Evolutionary conservation across 2,888 invertebrate genomes (phyloP), one percentile per base, ranked within the genome.

Genomic region (Lutraria lutraria): DNA sequence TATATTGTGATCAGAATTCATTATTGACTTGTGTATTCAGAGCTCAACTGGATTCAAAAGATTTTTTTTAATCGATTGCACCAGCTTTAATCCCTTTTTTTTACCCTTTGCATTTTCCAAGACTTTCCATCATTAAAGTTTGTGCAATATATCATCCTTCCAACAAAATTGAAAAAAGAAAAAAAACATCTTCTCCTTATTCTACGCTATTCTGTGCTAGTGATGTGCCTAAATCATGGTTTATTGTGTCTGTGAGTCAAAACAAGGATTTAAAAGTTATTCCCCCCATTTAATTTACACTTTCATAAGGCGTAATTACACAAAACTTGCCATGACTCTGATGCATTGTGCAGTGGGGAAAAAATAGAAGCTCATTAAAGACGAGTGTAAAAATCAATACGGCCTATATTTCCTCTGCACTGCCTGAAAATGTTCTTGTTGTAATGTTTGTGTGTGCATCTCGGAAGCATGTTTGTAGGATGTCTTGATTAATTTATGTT

Each of bases 241-340:
- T 85, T 79, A 80, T 79, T 52, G 79, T 76, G 29, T 52, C 25
- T 25, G 56, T 85, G 79, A 79, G 72, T 79, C 79, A 31, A 85
- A 72, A 85, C 54, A 85, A 85, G 76, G 60, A 80, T 56, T 85
- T 43, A n/a, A 21, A 56, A 79, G 79, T 19, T 85, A 21, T 79
- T 85, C 60, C 60, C 60, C 85, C 80, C 54, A 79, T 85, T 85
- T 79, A 80, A 81, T 86, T 86, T 80, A 63, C 52, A 63, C 76
- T 68, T 86, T 81, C 60, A 68, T 86, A 63, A 68, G 79, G 60
- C 54, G 60, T 80, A 86, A 86, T 86, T 63, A 68, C 80, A 80
- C 56, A 80, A 81, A 81, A 83, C 83, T 72, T 83, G 68, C 60
- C n/a, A 54, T 53, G 68, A 34, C 72, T 83, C 83, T 53, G 43